Evolutionary conservation across 2,797 vertebrate species (phyloP), one percentile per base, ranked within the genome.

Genomic region (Fratercula arctica): DNA sequence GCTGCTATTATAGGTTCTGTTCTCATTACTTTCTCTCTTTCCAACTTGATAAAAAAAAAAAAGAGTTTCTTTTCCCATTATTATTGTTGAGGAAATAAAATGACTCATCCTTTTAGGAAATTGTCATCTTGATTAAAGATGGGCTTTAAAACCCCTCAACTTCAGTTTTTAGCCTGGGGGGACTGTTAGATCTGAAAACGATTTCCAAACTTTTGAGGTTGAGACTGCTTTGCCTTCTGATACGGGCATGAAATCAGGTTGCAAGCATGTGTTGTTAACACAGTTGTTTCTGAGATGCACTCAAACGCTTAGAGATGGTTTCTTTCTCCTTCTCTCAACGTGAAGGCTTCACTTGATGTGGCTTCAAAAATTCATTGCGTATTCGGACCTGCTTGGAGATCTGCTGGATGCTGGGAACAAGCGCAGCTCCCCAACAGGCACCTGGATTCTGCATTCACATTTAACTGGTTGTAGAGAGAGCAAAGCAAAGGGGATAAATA

Each of bases 101-200:
- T 81, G 1, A 83, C 60, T 83, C 50, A 35, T 2, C 4, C 48
- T 70, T 89, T 89, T 78, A 92, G 75, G 66, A 92, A 93, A 85
- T 68, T 70, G 60, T 87, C 81, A 85, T 78, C 50, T 78, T 94
- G 72, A 78, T 87, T 92, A 88, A 95, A 87, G 81, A 77, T 57
- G 68, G 53, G 31, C 39, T 90, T 89, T 61, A 57, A 91, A 91
- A 56, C 11, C 41, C 37, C 73, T 76, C 64, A 83, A 2, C 37
- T 74, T 50, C 19, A 17, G 29, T 35, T 86, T 85, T 70, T 61
- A 92, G 60, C 87, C 76, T 35, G 26, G 20, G 35, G 54, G 16
- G 1, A 45, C 60, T 90, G 48, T 80, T 70, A 83, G 81, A 85
- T 68, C 56, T 67, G 60, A 92, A 90, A 89, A 46, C 0, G 0